phyloP scores from a whole-genome alignment of 2,113 vertebrate genomes.

The Circaetus cinerascens region DNA sequence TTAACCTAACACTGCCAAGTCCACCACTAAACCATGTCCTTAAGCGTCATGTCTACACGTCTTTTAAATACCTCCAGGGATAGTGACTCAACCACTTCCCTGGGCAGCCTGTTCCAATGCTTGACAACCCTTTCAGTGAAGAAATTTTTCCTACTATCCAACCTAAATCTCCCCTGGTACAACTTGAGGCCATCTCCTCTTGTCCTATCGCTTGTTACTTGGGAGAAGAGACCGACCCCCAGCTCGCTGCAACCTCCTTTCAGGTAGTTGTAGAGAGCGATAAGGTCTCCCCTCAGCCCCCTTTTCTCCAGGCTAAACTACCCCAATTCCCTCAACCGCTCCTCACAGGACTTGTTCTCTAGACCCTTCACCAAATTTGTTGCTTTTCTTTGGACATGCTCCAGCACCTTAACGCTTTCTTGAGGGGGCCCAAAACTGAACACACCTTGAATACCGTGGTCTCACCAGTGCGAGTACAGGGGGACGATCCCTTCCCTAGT shows the following conservation, averaged over 20 bases:
- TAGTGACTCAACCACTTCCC: not conserved
- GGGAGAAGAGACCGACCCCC: not conserved
- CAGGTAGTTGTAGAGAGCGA: not conserved
- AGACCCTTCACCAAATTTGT: not conserved
- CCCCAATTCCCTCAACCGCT: not conserved
- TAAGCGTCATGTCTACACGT: not conserved
- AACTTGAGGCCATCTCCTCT: rapidly evolving
- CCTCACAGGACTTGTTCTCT: not conserved
- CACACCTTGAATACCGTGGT: too few relatives aligned
- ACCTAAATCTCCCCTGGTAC: not conserved
- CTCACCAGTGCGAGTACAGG: too few relatives aligned
- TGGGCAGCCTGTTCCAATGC: not conserved
- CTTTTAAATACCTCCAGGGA: not conserved
- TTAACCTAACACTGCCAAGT: not conserved
- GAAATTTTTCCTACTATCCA: not conserved
- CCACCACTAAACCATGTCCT: not conserved
- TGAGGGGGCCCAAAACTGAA: too few relatives aligned
- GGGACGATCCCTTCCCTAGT: not conserved
- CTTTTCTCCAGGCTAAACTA: not conserved
- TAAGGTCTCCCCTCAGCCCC: too few relatives aligned
- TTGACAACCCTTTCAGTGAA: not conserved
- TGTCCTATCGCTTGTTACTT: not conserved
- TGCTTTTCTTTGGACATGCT: not conserved
- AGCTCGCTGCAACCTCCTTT: not conserved
- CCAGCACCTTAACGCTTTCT: too few relatives aligned